These are phyloP conservation scores for Eristalis pertinax DNA, from an alignment of 2,888 invertebrate species.

Conservation along the genomic window DNA sequence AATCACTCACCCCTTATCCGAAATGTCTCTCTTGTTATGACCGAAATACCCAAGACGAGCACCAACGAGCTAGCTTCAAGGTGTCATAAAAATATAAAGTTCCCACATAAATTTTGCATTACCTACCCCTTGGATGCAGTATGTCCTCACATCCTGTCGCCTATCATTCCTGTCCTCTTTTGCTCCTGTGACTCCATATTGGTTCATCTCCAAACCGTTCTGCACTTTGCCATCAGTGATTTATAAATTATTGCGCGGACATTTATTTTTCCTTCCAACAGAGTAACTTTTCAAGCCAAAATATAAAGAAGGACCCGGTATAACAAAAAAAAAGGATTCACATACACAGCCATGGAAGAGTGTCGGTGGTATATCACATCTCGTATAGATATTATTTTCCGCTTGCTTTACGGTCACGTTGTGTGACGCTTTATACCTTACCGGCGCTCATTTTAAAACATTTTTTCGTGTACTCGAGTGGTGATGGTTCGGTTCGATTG, in stretches of 20 bases:
- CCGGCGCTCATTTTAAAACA: constrained; percentile 24
- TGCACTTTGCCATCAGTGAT: constrained; percentile 38
- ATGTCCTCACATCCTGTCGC: constrained; percentile 23
- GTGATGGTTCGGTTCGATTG: background rate
- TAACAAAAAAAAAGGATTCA: background rate
- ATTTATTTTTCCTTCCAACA: constrained; percentile 38
- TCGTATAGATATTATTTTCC: constrained; percentile 35
- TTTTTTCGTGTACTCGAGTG: background rate
- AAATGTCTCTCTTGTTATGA: background rate
- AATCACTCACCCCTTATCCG: background rate
- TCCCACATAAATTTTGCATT: constrained; percentile 36
- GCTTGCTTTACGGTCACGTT: constrained; percentile 52
- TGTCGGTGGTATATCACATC: background rate
- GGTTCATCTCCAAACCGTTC: constrained; percentile 6
- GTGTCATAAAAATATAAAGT: constrained; percentile 30
- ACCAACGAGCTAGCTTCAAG: background rate
- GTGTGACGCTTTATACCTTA: constrained; percentile 44
- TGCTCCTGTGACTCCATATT: constrained; percentile 17
- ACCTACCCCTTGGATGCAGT: constrained; percentile 12
- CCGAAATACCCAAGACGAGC: background rate
- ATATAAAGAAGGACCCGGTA: background rate
- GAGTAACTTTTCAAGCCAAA: constrained; percentile 7
- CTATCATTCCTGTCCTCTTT: background rate
- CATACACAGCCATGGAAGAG: background rate
- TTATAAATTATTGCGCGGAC: constrained; percentile 53